Evolutionary conservation across 2,888 invertebrate genomes (phyloP).

Genomic region (Teinopalpus imperialis): DNA sequence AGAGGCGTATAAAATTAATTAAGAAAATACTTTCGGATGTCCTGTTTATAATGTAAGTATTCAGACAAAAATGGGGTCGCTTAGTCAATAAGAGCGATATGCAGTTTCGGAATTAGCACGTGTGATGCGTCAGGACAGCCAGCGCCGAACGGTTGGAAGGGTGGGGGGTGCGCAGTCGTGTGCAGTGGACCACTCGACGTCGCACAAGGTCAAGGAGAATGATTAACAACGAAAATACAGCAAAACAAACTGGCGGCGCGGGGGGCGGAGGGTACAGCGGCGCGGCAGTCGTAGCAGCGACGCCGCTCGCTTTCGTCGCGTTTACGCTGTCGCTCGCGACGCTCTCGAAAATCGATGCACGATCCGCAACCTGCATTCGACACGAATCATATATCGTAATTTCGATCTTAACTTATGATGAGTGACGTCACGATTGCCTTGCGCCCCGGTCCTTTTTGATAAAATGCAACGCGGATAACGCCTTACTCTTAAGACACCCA

Average conservation of each 20-base stretch:
- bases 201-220: constrained; percentile 83
- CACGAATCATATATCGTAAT: constrained; percentile 60
- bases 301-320: constrained; percentile 73
- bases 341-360: constrained; percentile 77
- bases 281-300: constrained; percentile 74
- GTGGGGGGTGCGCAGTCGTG: constrained; percentile 77
- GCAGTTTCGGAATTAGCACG: constrained; percentile 53
- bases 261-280: constrained; percentile 64
- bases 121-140: constrained; percentile 69
- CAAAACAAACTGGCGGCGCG: constrained; percentile 64
- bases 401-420: constrained; percentile 51
- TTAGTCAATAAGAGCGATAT: constrained; percentile 17
- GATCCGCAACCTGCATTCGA: constrained; percentile 69
- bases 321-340: constrained; percentile 68
- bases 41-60: too few species aligned
- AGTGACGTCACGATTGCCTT: constrained; percentile 55
- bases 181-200: constrained; percentile 81
- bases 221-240: constrained; percentile 83
- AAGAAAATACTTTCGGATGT: too few species aligned
- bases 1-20: too few species aligned
- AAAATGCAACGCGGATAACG: constrained; percentile 50
- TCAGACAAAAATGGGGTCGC: background rate
- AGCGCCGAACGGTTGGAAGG: constrained; percentile 60
- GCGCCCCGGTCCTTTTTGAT: constrained; percentile 52
- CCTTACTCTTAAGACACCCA: constrained; percentile 42